phyloP scores from a whole-genome alignment of 2,113 vertebrate species.

The Tretioscincus oriximinensis region DNA sequence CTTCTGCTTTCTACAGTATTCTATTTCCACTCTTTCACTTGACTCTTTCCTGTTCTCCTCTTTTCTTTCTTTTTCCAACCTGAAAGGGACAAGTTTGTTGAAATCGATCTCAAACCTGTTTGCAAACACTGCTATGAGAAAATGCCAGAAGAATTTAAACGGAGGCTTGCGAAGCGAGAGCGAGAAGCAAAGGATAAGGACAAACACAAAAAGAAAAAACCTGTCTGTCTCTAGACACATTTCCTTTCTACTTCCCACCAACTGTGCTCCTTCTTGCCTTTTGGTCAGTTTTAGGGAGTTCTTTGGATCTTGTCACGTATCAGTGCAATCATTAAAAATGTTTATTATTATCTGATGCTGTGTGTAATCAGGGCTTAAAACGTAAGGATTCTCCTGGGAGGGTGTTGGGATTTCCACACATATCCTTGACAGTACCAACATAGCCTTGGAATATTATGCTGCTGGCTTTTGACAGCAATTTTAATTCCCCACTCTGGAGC shows the following conservation, averaged over 20 bases:
- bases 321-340: conserved; percentile 11
- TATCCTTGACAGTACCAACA: no score
- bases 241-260: conserved; percentile 67
- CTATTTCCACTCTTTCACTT: conserved; percentile 56
- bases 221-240: conserved; percentile 88
- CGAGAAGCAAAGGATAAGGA: conserved; percentile 88
- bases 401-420: no score
- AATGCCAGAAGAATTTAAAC: conserved; percentile 95
- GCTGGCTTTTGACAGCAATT: no score
- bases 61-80: conserved; percentile 63
- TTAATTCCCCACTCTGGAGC: no score
- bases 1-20: conserved; percentile 45
- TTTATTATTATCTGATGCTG: conserved; percentile 3
- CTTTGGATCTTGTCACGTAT: conserved; percentile 48
- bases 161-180: conserved; percentile 89
- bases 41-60: conserved; percentile 65
- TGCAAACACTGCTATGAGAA: conserved; percentile 97
- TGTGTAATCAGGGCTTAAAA: no score
- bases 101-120: conserved; percentile 97
- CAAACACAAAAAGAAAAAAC: conserved; percentile 93
- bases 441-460: no score
- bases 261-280: conserved; percentile 69
- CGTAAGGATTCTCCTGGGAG: no score
- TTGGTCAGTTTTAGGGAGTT: conserved; percentile 82
- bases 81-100: conserved; percentile 97